A percentile compares a stretch with the other conserved stretches of the same genome.
phyloP scores from a whole-genome alignment of 1,140 invertebrate genomes.

The Cydia splendana region DNA sequence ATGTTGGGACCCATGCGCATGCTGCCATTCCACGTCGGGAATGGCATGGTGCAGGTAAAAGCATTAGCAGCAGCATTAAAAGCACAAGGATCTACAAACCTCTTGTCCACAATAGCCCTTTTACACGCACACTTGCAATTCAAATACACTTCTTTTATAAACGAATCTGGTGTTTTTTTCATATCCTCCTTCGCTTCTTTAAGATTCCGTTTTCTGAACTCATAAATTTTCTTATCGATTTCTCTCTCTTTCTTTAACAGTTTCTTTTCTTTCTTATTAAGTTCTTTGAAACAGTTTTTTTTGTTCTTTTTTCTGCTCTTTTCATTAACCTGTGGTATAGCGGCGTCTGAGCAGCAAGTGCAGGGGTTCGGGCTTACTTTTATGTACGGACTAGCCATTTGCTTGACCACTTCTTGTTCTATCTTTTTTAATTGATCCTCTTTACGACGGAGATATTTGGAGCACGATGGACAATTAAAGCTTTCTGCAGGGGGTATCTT shows the following conservation, averaged over 20 bases:
- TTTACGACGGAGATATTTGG: not conserved
- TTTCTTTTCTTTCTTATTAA: conserved; percentile 37
- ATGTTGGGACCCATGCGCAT: not conserved
- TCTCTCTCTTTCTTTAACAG: conserved; percentile 36
- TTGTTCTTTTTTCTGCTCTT: not conserved
- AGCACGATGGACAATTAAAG: not conserved
- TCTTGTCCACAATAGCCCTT: not conserved
- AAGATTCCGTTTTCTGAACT: conserved; percentile 34
- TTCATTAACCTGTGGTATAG: not conserved
- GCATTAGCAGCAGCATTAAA: not conserved
- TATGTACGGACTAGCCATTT: conserved; percentile 11
- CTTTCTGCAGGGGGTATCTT: not conserved
- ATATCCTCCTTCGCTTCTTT: conserved; percentile 35
- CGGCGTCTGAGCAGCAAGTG: not conserved
- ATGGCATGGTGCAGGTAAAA: not conserved
- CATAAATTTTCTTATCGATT: conserved; percentile 35
- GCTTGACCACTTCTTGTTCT: not conserved
- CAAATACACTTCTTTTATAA: not conserved
- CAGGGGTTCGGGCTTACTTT: not conserved
- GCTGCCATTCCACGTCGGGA: conserved; percentile 6
- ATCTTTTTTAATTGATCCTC: not conserved
- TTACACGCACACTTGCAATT: conserved; percentile 1
- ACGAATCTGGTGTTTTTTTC: conserved; percentile 2
- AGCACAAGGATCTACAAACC: not conserved
- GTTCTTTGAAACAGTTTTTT: conserved; percentile 32